phyloP scores from a whole-genome alignment of 2,797 vertebrate species.

The Crenichthys baileyi region DNA sequence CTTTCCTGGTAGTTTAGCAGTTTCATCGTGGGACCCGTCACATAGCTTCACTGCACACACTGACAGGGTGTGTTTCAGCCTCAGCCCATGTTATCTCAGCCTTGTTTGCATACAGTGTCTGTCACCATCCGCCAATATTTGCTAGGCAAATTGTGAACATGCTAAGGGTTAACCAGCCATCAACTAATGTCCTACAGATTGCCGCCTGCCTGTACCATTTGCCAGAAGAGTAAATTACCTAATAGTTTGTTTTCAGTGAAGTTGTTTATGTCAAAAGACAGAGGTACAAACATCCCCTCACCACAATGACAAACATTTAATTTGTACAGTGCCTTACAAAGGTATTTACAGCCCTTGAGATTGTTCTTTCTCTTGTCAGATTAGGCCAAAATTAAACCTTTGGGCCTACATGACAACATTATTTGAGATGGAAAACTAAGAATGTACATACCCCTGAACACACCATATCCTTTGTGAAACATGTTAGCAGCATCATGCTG shows the following conservation, averaged over 20 bases:
- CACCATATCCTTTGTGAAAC: no score
- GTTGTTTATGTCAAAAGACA: neutral
- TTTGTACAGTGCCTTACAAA: no score
- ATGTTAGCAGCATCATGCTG: no score
- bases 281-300: no score
- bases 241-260: neutral
- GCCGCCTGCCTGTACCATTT: neutral
- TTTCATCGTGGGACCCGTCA: neutral
- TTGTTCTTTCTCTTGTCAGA: no score
- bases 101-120: conserved; percentile 76
- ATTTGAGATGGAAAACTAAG: no score
- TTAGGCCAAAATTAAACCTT: no score
- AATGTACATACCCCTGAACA: no score
- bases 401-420: no score
- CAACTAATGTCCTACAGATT: conserved; percentile 29
- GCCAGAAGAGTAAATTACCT: neutral
- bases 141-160: conserved; percentile 78
- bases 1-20: neutral
- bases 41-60: conserved; percentile 9
- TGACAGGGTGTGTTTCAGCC: conserved; percentile 26
- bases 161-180: conserved; percentile 41
- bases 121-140: conserved; percentile 69
- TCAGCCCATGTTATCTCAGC: conserved; percentile 34
- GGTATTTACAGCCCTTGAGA: no score
- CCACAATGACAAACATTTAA: no score